Conservation (phyloP, 1,140 invertebrate species). For the Aphelinus atriplicis region DNA sequence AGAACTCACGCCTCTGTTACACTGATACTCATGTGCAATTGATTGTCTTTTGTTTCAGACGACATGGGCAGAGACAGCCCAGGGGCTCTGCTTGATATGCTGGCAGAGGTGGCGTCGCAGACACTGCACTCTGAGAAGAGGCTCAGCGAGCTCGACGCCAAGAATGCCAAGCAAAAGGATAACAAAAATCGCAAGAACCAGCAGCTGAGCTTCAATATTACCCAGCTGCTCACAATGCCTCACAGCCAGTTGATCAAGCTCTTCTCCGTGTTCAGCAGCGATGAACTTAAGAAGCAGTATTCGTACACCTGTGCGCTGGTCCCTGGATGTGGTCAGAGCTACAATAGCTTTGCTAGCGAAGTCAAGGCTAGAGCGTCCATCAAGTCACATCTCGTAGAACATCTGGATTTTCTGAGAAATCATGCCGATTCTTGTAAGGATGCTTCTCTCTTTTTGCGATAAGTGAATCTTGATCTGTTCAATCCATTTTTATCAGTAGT, state of each 20-base stretch:
- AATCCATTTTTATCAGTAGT: too few species aligned
- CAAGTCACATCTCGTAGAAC: slow-evolving; percentile 66
- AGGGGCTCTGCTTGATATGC: slow-evolving; percentile 64
- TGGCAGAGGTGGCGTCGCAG: slow-evolving; percentile 68
- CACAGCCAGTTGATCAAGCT: slow-evolving; percentile 68
- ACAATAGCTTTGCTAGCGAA: slow-evolving; percentile 72
- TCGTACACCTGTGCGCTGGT: slow-evolving; percentile 68
- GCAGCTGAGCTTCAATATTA: slow-evolving; percentile 58
- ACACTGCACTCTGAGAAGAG: slow-evolving; percentile 64
- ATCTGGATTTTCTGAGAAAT: slow-evolving; percentile 63
- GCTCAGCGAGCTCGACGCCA: slow-evolving; percentile 48
- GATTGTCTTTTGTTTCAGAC: slow-evolving; percentile 43
- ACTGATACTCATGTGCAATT: background rate
- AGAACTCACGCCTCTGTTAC: background rate
- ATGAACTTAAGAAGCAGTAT: slow-evolving; percentile 70
- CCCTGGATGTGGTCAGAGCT: slow-evolving; percentile 64
- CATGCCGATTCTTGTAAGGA: slow-evolving; percentile 53
- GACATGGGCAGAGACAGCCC: slow-evolving; percentile 58
- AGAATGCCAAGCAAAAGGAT: slow-evolving; percentile 43
- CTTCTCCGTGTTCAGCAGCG: slow-evolving; percentile 68
- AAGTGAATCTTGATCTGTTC: too few species aligned
- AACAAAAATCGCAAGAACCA: slow-evolving; percentile 51
- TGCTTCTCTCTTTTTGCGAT: background rate
- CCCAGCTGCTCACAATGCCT: slow-evolving; percentile 67
- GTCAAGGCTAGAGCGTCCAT: slow-evolving; percentile 67